Base-by-base conservation (phyloP, 2,888 invertebrate genomes). In the Eilema sororculum region DNA sequence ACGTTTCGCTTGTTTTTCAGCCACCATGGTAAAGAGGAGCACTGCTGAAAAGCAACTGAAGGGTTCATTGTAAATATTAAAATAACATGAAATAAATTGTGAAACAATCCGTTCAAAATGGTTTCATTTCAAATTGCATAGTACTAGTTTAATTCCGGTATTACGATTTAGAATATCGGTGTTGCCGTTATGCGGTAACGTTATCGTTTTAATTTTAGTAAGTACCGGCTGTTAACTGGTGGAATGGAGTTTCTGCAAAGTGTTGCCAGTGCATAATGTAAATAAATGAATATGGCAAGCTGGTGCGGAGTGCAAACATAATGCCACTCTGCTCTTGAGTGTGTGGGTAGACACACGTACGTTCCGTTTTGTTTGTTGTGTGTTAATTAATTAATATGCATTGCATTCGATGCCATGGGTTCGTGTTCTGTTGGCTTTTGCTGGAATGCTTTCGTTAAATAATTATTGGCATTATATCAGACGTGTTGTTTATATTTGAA, bases 201-300 rank as follows among this genome's bases (percentile, higher is more conserved):
- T 89, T 89, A 91, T 88, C 87, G 89, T 89, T 91, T 90, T 90
- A 88, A 91, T 90, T 90, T 86, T 84, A 83, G 83, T 89, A 89
- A 91, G 90, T 90, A 89, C 76, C 75, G 66, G 72, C 72, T 78
- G 77, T 79, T 86, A 86, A 84, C 83, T 81, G 73, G 78, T 72
- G 68, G 74, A 72, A 75, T 76, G 78, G 82, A 80, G 85, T 83
- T 84, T 82, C 84, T 77, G 78, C 81, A 82, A 83, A 83, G 84
- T 78, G 80, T 80, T 77, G 74, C 76, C 74, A 82, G 80, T 86
- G 83, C 80, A 81, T 80, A 78, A 68, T 80, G 78, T 84, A 84
- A 84, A 86, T 87, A 85, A 84, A 86, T 84, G 82, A 78, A 83
- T 81, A 78, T 73, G 71, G 75, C 78, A 72, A 68, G 52, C 65